Conservation (phyloP, 2,797 vertebrate genomes). For the Pseudochirops corinnae region DNA sequence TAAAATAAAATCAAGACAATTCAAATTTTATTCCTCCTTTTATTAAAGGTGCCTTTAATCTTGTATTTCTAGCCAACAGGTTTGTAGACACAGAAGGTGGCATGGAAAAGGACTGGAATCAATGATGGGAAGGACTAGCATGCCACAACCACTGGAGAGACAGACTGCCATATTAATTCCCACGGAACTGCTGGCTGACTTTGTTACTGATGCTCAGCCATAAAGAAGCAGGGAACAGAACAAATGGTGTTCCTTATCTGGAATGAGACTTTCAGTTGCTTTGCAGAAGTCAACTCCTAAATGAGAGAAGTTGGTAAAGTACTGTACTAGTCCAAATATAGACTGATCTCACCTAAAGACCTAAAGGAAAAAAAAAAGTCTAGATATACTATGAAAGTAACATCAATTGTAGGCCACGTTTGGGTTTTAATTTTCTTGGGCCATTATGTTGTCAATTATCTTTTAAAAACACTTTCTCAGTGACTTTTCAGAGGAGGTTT, state of each 20-base stretch:
- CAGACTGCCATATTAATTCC: constrained; percentile 22
- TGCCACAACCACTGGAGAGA: constrained; percentile 10
- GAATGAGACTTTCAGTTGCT: constrained; percentile 28
- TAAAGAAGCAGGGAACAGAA: constrained; percentile 18
- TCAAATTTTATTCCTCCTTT: constrained; percentile 25
- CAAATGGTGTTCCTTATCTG: constrained; percentile 1
- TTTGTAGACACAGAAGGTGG: neutral
- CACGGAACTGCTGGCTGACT: constrained; percentile 15
- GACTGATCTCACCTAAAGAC: too few species aligned
- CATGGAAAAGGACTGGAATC: neutral
- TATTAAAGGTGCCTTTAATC: constrained; percentile 36
- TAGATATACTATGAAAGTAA: too few species aligned
- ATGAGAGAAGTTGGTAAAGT: constrained; percentile 31
- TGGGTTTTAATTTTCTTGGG: neutral
- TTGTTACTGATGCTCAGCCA: neutral
- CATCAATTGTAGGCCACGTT: neutral
- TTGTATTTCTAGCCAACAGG: too few species aligned
- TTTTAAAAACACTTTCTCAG: constrained; percentile 8
- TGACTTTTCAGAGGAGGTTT: constrained; percentile 29
- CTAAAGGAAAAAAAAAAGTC: too few species aligned
- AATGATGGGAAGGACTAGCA: neutral
- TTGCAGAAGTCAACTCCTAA: constrained; percentile 39
- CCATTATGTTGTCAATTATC: neutral
- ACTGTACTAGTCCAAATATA: too few species aligned
- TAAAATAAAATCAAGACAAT: constrained; percentile 49